Conservation (phyloP, 2,888 invertebrate genomes). For the Schizaphis graminum region DNA sequence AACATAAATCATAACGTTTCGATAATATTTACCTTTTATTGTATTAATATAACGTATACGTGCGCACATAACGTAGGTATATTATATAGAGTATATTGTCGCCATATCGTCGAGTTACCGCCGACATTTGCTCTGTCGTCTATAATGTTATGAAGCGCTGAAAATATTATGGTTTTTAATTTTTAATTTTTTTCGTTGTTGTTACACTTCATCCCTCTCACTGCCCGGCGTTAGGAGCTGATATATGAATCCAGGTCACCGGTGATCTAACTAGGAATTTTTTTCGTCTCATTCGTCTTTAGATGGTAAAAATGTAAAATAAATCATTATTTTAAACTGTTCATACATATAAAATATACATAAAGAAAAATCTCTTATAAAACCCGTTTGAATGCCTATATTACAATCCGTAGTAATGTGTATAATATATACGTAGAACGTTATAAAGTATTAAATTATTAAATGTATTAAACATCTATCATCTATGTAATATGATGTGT, state of each 20-base stretch:
- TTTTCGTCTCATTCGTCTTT: neutral
- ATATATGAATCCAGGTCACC: neutral
- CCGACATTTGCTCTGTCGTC: neutral
- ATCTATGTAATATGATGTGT: neutral
- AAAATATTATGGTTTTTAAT: neutral
- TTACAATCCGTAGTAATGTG: neutral
- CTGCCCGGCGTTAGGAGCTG: neutral
- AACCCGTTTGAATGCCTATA: neutral
- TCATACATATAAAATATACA: neutral
- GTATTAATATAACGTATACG: neutral
- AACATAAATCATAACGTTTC: neutral
- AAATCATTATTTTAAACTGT: neutral
- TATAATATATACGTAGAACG: neutral
- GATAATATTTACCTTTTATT: neutral
- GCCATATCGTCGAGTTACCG: neutral
- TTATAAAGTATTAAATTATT: too few relatives aligned
- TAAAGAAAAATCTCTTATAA: neutral
- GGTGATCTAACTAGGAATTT: neutral
- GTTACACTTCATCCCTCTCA: neutral
- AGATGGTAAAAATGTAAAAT: neutral
- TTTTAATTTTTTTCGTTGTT: neutral
- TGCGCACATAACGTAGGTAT: conserved; percentile 5
- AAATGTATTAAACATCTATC: neutral
- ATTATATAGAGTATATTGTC: neutral
- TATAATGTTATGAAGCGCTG: neutral